Evolutionary conservation across 2,888 invertebrate genomes (phyloP).

Genomic region (Seira musarum): DNA sequence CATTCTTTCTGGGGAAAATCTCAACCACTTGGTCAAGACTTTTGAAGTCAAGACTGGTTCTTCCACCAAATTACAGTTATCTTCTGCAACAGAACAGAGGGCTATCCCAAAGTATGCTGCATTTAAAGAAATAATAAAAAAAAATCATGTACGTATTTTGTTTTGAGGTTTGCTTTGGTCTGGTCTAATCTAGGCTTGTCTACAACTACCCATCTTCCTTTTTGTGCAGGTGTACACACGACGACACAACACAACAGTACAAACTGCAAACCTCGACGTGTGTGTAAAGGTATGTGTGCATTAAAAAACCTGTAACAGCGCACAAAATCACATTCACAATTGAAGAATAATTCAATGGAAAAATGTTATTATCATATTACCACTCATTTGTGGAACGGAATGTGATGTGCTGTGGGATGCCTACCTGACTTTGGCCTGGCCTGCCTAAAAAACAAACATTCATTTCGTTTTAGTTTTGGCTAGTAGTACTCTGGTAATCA

Average conservation of each 20-base stretch:
- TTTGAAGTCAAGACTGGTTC: conserved; percentile 38
- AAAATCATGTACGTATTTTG: too few species aligned
- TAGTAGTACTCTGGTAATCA: neutral
- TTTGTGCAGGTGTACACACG: conserved; percentile 17
- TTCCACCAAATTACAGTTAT: conserved; percentile 48
- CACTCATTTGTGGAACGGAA: neutral
- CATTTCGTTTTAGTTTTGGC: neutral
- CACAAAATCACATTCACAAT: too few species aligned
- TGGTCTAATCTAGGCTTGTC: too few species aligned
- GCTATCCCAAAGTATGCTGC: conserved; percentile 49
- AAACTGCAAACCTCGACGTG: too few species aligned
- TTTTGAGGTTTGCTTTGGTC: too few species aligned
- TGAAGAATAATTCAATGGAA: neutral
- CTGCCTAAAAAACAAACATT: neutral
- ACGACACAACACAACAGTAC: too few species aligned
- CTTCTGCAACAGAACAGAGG: conserved; percentile 22
- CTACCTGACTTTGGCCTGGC: neutral
- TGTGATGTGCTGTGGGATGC: conserved; percentile 5
- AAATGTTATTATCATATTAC: conserved; percentile 21
- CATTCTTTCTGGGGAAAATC: neutral
- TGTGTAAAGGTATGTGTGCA: neutral
- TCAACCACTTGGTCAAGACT: conserved; percentile 34
- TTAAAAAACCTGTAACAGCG: conserved; percentile 13
- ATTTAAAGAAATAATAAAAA: too few species aligned
- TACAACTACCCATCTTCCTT: neutral